Evolutionary conservation across 2,888 invertebrate genomes (phyloP), one percentile per base, ranked within the genome.

Genomic region (Metellina segmentata): DNA sequence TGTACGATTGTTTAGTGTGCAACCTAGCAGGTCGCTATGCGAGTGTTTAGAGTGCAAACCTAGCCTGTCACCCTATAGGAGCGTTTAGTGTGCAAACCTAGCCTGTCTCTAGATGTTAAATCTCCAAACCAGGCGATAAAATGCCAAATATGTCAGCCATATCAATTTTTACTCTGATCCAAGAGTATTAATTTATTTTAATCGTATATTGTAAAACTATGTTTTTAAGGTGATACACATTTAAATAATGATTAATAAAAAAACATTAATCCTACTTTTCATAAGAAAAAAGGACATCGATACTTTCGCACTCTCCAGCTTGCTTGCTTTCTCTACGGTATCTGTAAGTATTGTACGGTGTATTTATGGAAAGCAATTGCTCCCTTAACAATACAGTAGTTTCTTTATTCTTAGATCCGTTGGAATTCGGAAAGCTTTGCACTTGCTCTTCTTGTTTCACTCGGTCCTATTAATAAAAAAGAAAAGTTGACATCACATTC

Each of bases 321-420:
- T 70, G 19, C 16, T 74, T 20, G 7, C 61, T n/a, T 77, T 89
- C 51, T n/a, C 48, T 77, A 13, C 69, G 48, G 8, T 74, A 85
- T 51, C 74, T 70, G 81, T 93, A 93, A n/a, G 4, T 70, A 70
- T 85, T 91, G 49, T 71, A 91, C 19, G 93, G 93, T 6, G 88
- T 91, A 49, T 75, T 48, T 5, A 90, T 74, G 69, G 52, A 53
- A 51, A 85, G 61, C 8, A 81, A 6, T 69, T 69, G 20, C 49
- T 90, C 85, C 53, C 81, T 13, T 0, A 16, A n/a, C 6, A 69
- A 7, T 4, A 49, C 20, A 49, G 8, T 34, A 6, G 48, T 6
- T 81, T 79, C 72, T 48, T 77, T 20, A 53, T 69, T 51, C 53
- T 79, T 71, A 0, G 85, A 72, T 85, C 71, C 20, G 61, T 85